Percentiles rank a stretch among this genome's conserved stretches.
Evolutionary conservation across 2,888 invertebrate species (phyloP).

Genomic region (Nomada goodeniana): DNA sequence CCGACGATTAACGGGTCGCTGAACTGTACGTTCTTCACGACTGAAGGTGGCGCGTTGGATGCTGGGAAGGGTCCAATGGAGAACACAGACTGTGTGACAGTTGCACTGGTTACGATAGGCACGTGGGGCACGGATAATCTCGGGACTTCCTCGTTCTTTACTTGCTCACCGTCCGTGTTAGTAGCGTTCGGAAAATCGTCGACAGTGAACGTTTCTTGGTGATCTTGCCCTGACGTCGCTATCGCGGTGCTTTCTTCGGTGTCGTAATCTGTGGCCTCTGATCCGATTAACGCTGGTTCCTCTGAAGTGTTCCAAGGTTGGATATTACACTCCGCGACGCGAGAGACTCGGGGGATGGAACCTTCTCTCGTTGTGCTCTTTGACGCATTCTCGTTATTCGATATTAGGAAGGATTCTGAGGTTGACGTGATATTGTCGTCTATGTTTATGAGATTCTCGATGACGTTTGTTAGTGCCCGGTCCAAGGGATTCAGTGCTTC

Average conservation of each 20-base stretch:
- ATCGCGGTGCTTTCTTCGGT: background rate
- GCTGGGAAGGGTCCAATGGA: slow-evolving; percentile 78
- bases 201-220: background rate
- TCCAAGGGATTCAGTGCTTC: slow-evolving; percentile 78
- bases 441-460: slow-evolving; percentile 79
- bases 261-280: background rate
- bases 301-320: background rate
- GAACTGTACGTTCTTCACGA: slow-evolving; percentile 71
- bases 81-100: slow-evolving; percentile 74
- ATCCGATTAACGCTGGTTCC: background rate
- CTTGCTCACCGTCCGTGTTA: slow-evolving; percentile 52
- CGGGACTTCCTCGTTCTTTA: slow-evolving; percentile 43
- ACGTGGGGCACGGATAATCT: slow-evolving; percentile 29
- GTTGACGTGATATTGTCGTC: slow-evolving; percentile 57
- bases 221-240: background rate
- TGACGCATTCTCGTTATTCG: background rate
- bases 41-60: slow-evolving; percentile 31
- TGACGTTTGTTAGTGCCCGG: slow-evolving; percentile 80
- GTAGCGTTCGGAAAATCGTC: background rate
- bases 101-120: slow-evolving; percentile 18
- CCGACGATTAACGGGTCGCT: slow-evolving; percentile 74
- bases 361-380: background rate
- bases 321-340: background rate
- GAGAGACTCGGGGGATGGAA: background rate
- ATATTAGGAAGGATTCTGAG: background rate